Evolutionary conservation across 2,797 vertebrate genomes (phyloP).

Genomic region (Oryzias dopingdopingensis): DNA sequence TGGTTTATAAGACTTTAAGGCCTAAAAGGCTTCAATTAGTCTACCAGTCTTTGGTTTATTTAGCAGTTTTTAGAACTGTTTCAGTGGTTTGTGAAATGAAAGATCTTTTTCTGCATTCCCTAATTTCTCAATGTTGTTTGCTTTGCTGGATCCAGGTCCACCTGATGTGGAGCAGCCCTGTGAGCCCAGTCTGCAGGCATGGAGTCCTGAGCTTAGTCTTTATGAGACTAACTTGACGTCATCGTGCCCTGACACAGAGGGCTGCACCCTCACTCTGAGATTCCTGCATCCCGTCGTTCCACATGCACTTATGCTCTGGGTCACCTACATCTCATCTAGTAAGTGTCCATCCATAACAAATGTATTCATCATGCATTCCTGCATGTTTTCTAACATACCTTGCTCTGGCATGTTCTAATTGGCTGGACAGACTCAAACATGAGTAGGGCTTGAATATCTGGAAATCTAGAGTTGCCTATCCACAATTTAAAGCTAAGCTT

Average conservation of each 20-base stretch:
- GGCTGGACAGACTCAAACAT: no score
- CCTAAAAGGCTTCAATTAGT: no score
- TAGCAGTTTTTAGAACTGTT: no score
- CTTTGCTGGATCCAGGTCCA: slow-evolving; percentile 75
- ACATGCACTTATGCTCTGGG: slow-evolving; percentile 87
- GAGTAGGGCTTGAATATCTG: no score
- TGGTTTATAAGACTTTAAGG: neutral
- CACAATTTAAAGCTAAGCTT: no score
- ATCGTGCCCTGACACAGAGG: slow-evolving; percentile 85
- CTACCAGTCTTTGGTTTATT: no score
- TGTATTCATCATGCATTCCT: neutral
- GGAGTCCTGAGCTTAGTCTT: slow-evolving; percentile 94
- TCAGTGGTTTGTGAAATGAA: no score
- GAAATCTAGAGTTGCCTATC: no score
- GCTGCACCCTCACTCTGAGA: slow-evolving; percentile 87
- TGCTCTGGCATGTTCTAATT: no score
- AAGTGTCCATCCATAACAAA: slow-evolving; percentile 23
- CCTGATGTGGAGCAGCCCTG: slow-evolving; percentile 95
- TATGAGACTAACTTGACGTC: slow-evolving; percentile 93
- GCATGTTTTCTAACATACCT: no score
- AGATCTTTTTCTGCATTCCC: no score
- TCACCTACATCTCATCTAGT: slow-evolving; percentile 88
- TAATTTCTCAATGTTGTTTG: slow-evolving; percentile 11
- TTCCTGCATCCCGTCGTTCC: slow-evolving; percentile 86
- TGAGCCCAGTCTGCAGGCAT: slow-evolving; percentile 93